Percentiles rank a stretch among this genome's conserved stretches.
Evolutionary conservation across 2,113 vertebrate genomes (phyloP).

Genomic region (Vidua macroura): DNA sequence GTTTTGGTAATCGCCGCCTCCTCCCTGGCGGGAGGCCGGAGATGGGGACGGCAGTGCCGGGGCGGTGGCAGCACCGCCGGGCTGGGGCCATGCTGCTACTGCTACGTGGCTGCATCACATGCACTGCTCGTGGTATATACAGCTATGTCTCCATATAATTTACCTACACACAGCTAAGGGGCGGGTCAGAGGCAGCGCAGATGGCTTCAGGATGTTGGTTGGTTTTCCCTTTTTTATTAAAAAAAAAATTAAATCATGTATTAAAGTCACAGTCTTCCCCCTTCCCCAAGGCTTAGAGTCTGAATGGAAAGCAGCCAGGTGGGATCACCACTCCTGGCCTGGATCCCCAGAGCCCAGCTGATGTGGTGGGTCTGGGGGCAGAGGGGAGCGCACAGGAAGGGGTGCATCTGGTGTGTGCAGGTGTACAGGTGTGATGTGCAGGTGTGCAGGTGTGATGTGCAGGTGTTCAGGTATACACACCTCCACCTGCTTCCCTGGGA

Average conservation of each 20-base stretch:
- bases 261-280: slow-evolving; percentile 55
- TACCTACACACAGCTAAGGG: slow-evolving; percentile 76
- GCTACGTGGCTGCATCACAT: slow-evolving; percentile 83
- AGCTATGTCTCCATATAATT: slow-evolving; percentile 66
- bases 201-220: slow-evolving; percentile 64
- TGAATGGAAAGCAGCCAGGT: not conserved
- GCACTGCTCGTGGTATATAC: slow-evolving; percentile 81
- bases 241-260: slow-evolving; percentile 33
- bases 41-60: not conserved
- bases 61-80: not conserved
- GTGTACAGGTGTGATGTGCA: not conserved
- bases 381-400: not conserved
- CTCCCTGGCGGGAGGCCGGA: not conserved
- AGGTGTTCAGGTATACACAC: not conserved
- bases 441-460: not conserved
- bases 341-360: not conserved
- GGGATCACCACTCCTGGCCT: not conserved
- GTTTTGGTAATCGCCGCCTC: not conserved
- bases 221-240: slow-evolving; percentile 25
- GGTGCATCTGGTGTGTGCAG: not conserved
- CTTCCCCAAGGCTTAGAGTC: not conserved
- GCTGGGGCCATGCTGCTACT: slow-evolving; percentile 82
- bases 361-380: not conserved
- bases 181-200: slow-evolving; percentile 39
- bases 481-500: not conserved